These are phyloP conservation scores for Scaptomyza caliginosa DNA, from an alignment of 2,888 invertebrate genomes.

Conservation along the genomic window DNA sequence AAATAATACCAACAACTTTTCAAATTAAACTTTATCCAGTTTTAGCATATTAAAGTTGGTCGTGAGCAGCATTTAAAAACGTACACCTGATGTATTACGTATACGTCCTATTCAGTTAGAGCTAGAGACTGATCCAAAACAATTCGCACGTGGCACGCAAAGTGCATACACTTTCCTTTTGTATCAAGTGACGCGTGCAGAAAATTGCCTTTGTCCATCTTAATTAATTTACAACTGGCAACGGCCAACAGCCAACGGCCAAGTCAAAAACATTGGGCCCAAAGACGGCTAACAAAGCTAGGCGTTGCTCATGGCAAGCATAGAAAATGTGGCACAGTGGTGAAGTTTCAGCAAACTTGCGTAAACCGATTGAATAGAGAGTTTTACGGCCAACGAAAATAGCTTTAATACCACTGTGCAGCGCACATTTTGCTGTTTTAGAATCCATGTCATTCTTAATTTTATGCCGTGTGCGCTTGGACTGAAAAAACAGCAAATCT, in stretches of 20 bases:
- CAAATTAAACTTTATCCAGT: constrained; percentile 78
- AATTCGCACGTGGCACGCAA: constrained; percentile 16
- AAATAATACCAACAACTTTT: constrained; percentile 76
- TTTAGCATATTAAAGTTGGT: constrained; percentile 71
- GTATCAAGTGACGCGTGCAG: constrained; percentile 39
- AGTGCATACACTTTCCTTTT: constrained; percentile 18
- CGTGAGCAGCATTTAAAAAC: constrained; percentile 47
- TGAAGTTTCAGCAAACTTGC: background rate
- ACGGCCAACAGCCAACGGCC: constrained; percentile 1
- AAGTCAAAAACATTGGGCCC: background rate
- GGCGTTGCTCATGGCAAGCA: constrained; percentile 10
- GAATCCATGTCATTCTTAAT: constrained; percentile 73
- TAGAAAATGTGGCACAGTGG: constrained; percentile 40
- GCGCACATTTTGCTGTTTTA: constrained; percentile 22
- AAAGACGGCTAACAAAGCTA: background rate
- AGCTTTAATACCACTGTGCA: constrained; percentile 43
- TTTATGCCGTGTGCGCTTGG: constrained; percentile 32
- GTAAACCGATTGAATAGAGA: too few species aligned
- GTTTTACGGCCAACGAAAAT: too few species aligned
- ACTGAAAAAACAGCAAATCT: constrained; percentile 50
- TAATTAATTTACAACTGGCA: constrained; percentile 69
- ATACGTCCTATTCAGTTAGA: constrained; percentile 12
- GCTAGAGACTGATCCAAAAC: background rate
- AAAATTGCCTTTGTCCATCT: constrained; percentile 76
- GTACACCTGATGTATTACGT: background rate